Evolutionary conservation across 2,797 vertebrate genomes (phyloP).

Genomic region (Numenius phaeopus): DNA sequence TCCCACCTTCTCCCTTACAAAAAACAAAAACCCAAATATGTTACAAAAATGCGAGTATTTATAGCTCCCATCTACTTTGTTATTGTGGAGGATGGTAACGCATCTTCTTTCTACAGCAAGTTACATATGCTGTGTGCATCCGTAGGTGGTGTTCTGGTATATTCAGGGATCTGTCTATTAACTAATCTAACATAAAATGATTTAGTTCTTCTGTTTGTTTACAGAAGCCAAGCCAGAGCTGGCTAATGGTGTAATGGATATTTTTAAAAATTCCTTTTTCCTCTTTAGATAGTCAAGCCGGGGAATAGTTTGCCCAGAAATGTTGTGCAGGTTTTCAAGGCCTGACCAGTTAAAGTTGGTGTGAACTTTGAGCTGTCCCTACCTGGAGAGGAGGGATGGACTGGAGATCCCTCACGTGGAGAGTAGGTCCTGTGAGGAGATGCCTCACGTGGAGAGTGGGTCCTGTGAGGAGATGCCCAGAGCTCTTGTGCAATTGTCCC

Average conservation of each 20-base stretch:
- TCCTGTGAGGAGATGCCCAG: not conserved
- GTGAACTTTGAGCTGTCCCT: not conserved
- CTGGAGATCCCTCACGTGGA: not conserved
- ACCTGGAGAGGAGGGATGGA: not conserved
- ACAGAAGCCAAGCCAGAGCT: not conserved
- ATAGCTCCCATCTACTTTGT: not conserved
- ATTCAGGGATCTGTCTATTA: conserved; percentile 45
- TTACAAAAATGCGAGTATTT: not conserved
- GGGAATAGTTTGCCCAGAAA: not conserved
- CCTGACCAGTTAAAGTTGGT: not conserved
- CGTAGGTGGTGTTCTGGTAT: conserved; percentile 43
- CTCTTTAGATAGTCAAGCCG: not conserved
- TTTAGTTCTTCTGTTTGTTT: conserved; percentile 31
- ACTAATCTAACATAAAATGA: not conserved
- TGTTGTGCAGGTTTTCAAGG: not conserved
- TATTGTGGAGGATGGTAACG: conserved; percentile 37
- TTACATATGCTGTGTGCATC: conserved; percentile 28
- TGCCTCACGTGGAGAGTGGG: accelerated
- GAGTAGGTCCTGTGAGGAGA: not conserved
- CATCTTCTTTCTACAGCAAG: not conserved
- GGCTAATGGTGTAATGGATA: not conserved
- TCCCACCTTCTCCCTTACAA: not conserved
- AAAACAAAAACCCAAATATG: not conserved
- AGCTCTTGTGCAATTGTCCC: accelerated
- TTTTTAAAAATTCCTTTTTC: not conserved